A percentile compares a stretch with the other conserved stretches of the same genome.
Conservation (phyloP, 2,888 invertebrate species). For the Zaprionus lineosus region DNA sequence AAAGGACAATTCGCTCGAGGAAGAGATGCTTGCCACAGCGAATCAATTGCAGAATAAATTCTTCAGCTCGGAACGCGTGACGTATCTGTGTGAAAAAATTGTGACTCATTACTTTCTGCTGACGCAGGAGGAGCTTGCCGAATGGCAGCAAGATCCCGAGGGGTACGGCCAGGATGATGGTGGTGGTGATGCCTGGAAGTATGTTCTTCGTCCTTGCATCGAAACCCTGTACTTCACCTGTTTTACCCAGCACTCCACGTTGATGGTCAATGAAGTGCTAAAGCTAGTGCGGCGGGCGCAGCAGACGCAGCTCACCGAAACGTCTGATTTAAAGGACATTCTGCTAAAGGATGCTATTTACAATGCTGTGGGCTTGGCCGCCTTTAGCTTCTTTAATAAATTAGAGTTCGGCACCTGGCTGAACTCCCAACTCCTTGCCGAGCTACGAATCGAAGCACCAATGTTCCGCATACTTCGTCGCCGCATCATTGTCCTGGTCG, state of each 20-base stretch:
- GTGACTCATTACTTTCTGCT: constrained; percentile 94
- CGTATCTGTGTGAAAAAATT: constrained; percentile 92
- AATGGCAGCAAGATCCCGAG: constrained; percentile 96
- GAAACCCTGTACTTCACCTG: constrained; percentile 93
- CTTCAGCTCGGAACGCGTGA: constrained; percentile 89
- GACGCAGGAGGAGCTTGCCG: constrained; percentile 90
- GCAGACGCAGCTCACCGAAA: constrained; percentile 86
- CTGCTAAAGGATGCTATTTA: constrained; percentile 96
- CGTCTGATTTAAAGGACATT: constrained; percentile 90
- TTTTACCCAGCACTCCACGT: constrained; percentile 90
- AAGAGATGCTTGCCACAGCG: constrained; percentile 56
- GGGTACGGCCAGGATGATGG: constrained; percentile 92
- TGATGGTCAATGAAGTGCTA: constrained; percentile 89
- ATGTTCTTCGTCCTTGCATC: constrained; percentile 94
- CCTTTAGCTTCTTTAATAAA: constrained; percentile 96
- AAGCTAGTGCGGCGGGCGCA: constrained; percentile 88
- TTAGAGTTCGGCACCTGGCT: constrained; percentile 97
- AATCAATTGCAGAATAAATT: constrained; percentile 86
- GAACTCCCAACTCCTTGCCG: constrained; percentile 89
- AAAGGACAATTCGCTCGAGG: constrained; percentile 40
- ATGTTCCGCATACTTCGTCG: constrained; percentile 93
- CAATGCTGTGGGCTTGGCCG: constrained; percentile 93
- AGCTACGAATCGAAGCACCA: constrained; percentile 91
- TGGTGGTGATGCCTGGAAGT: constrained; percentile 96
- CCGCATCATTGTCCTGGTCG: constrained; percentile 91